phyloP scores from a whole-genome alignment of 2,113 vertebrate genomes.

The Porphyrio hochstetteri region DNA sequence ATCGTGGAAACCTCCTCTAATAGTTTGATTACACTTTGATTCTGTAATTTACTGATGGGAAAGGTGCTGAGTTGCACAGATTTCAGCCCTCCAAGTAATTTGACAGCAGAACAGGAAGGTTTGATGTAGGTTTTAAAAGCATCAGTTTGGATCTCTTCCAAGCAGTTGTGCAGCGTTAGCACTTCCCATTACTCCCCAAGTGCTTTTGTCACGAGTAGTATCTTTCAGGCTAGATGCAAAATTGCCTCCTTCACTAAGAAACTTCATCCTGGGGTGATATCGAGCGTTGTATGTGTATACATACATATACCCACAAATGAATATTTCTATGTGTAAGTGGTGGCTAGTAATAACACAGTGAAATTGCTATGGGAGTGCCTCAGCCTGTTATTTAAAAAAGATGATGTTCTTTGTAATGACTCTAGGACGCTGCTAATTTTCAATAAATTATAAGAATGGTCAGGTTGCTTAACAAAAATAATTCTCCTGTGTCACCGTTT shows the following conservation, averaged over 20 bases:
- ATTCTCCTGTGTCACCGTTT: background rate
- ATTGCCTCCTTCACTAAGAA: constrained; percentile 26
- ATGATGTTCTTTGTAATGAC: background rate
- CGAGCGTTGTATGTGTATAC: background rate
- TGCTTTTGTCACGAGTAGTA: background rate
- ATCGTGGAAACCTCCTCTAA: background rate
- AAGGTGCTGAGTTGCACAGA: constrained; percentile 28
- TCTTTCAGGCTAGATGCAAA: constrained; percentile 45
- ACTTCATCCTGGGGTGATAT: constrained; percentile 17
- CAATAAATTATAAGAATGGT: constrained; percentile 29
- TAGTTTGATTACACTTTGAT: constrained; percentile 34
- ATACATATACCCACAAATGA: background rate
- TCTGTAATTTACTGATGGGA: constrained; percentile 40
- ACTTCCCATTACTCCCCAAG: background rate
- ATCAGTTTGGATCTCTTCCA: constrained; percentile 26
- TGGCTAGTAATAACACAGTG: constrained; percentile 46
- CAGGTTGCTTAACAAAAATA: constrained; percentile 24
- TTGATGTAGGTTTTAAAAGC: constrained; percentile 51
- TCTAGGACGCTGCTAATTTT: constrained; percentile 20
- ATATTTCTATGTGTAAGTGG: constrained; percentile 44
- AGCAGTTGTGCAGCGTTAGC: constrained; percentile 5
- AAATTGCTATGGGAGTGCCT: constrained; percentile 44
- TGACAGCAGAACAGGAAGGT: constrained; percentile 18
- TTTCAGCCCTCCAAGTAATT: constrained; percentile 43
- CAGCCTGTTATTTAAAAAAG: constrained; percentile 47